Evolutionary conservation across 2,797 vertebrate species (phyloP).

Genomic region (Astyanax mexicanus): DNA sequence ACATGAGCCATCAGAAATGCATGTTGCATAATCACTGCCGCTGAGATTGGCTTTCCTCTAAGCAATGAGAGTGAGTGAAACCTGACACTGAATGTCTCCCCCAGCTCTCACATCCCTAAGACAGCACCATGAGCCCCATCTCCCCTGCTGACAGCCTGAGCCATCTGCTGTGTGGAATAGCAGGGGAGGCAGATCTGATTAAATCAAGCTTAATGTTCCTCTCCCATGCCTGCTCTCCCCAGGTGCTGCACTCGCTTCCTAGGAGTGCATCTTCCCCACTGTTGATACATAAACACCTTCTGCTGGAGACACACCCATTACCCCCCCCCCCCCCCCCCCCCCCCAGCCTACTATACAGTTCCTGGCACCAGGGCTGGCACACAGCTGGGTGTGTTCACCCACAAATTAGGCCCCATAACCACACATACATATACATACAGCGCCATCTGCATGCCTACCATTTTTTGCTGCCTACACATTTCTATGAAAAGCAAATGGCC

Average conservation of each 20-base stretch:
- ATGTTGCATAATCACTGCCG: conserved; percentile 2
- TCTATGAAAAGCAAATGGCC: no score
- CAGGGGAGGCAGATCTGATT: conserved; percentile 54
- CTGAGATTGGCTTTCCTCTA: conserved; percentile 28
- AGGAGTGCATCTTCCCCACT: conserved; percentile 47
- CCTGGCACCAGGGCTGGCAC: background rate
- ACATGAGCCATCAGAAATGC: background rate
- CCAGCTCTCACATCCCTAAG: conserved; percentile 14
- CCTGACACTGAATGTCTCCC: background rate
- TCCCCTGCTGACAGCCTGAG: conserved; percentile 31
- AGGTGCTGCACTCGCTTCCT: conserved; percentile 38
- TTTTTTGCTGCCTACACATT: background rate
- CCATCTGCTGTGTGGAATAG: conserved; percentile 56
- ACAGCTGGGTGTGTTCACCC: background rate
- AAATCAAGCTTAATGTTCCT: conserved; percentile 49
- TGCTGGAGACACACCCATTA: conserved; percentile 7
- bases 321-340: no score
- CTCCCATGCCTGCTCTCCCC: conserved; percentile 41
- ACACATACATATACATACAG: background rate
- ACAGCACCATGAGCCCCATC: conserved; percentile 6
- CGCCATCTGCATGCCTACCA: background rate
- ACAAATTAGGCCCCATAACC: background rate
- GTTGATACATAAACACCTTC: conserved; percentile 58
- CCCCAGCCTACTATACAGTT: background rate
- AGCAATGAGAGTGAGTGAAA: conserved; percentile 28